A percentile compares a stretch with the other conserved stretches of the same genome.
Conservation (phyloP, 2,113 vertebrate genomes). For the Gambusia affinis region DNA sequence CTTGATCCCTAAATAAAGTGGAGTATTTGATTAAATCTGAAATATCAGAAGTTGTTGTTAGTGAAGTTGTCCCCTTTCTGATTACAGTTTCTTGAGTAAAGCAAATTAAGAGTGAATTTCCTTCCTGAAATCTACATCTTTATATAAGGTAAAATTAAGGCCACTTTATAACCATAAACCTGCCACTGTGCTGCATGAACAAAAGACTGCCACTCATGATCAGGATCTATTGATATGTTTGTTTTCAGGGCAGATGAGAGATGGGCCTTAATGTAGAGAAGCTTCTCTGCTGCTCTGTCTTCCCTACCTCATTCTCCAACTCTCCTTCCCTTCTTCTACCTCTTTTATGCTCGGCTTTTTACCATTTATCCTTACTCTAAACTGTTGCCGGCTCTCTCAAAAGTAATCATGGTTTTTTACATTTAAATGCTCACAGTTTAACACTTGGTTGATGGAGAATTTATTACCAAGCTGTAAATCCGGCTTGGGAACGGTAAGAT, state of each 20-base stretch:
- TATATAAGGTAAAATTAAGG: not conserved
- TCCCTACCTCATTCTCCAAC: slow-evolving; percentile 67
- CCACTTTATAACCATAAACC: slow-evolving; percentile 17
- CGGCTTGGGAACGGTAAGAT: slow-evolving; percentile 11
- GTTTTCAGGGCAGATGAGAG: slow-evolving; percentile 46
- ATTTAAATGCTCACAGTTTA: not conserved
- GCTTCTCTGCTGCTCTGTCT: slow-evolving; percentile 44
- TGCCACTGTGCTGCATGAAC: slow-evolving; percentile 15
- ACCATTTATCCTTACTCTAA: not conserved
- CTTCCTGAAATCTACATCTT: not conserved
- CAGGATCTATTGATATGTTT: not conserved
- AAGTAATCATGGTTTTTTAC: not conserved
- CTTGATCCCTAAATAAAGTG: not conserved
- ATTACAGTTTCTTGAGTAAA: not conserved
- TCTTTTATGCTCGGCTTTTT: slow-evolving; percentile 15
- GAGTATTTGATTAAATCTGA: not conserved
- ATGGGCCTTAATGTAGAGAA: slow-evolving; percentile 61
- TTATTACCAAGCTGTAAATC: not conserved
- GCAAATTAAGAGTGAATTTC: not conserved
- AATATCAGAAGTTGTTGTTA: too few relatives aligned
- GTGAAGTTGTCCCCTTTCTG: not conserved
- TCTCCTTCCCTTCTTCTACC: slow-evolving; percentile 52
- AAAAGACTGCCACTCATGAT: not conserved
- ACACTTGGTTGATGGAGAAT: not conserved
- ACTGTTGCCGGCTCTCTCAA: not conserved